These are phyloP conservation scores for Mirza zaza DNA, from an alignment of 2,113 vertebrate genomes.

Conservation along the genomic window DNA sequence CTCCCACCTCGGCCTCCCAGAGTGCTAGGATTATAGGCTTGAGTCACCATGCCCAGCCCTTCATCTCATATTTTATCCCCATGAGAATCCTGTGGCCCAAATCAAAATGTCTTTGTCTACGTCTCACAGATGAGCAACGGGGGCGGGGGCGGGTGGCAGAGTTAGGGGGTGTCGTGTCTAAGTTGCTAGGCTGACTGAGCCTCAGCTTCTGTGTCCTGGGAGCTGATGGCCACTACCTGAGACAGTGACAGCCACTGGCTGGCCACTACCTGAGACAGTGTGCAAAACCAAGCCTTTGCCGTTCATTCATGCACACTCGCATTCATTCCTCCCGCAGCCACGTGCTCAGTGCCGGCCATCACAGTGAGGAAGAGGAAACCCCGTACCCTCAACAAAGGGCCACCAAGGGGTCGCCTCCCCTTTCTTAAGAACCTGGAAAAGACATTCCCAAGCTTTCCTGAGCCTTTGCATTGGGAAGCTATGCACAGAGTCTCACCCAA, in stretches of 20 bases:
- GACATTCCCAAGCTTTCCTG: neutral
- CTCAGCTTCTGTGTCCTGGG: neutral
- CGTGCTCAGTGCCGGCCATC: accelerated
- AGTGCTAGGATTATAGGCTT: too few relatives aligned
- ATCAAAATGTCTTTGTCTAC: neutral
- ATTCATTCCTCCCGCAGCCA: neutral
- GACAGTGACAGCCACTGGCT: accelerated
- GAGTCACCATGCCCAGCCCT: too few relatives aligned
- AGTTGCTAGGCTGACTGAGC: neutral
- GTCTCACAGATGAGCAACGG: neutral
- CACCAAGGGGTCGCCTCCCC: accelerated
- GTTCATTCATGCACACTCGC: accelerated
- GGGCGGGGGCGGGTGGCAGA: neutral
- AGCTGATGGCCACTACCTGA: neutral
- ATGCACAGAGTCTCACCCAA: neutral
- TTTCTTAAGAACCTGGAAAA: neutral
- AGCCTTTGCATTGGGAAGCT: neutral
- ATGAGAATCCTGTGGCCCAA: neutral
- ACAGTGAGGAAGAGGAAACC: neutral
- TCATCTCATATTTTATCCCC: neutral
- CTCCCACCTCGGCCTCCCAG: too few relatives aligned
- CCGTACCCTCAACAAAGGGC: too few relatives aligned
- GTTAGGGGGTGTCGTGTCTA: accelerated
- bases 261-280: accelerated
- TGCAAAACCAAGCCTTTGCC: neutral